Conservation (phyloP, 2,797 vertebrate species). For the Tolypeutes matacus region DNA sequence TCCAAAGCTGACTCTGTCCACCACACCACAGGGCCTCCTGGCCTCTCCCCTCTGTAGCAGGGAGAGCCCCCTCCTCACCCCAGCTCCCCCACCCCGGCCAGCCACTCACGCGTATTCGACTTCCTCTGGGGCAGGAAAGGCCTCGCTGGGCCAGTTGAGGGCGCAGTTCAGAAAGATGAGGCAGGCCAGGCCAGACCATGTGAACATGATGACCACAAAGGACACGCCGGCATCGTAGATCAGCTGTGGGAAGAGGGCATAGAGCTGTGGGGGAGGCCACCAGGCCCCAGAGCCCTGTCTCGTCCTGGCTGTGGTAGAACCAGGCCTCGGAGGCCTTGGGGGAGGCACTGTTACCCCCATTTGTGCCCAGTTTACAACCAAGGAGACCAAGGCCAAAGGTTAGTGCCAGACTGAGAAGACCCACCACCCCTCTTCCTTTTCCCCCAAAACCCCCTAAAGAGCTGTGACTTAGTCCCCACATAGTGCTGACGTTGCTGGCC, state of each 20-base stretch:
- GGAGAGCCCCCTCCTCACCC: not conserved
- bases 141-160: conserved; percentile 93
- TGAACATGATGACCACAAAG: conserved; percentile 93
- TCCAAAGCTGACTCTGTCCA: not conserved
- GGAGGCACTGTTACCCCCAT: not conserved
- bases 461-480: not conserved
- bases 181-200: conserved; percentile 91
- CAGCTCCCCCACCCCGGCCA: too few species aligned
- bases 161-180: conserved; percentile 93
- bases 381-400: not conserved
- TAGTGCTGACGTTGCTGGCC: not conserved
- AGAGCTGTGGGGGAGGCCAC: not conserved
- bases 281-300: rapidly evolving
- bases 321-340: not conserved
- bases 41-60: not conserved
- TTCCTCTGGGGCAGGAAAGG: conserved; percentile 93
- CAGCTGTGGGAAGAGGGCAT: conserved; percentile 86
- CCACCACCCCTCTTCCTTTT: not conserved
- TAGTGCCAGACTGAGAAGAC: not conserved
- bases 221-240: conserved; percentile 92
- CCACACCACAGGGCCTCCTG: not conserved
- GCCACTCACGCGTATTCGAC: conserved; percentile 90
- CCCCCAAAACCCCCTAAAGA: not conserved
- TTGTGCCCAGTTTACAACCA: not conserved
- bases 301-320: not conserved